phyloP scores from a whole-genome alignment of 2,888 invertebrate species.

The Andrena chrysosceles region DNA sequence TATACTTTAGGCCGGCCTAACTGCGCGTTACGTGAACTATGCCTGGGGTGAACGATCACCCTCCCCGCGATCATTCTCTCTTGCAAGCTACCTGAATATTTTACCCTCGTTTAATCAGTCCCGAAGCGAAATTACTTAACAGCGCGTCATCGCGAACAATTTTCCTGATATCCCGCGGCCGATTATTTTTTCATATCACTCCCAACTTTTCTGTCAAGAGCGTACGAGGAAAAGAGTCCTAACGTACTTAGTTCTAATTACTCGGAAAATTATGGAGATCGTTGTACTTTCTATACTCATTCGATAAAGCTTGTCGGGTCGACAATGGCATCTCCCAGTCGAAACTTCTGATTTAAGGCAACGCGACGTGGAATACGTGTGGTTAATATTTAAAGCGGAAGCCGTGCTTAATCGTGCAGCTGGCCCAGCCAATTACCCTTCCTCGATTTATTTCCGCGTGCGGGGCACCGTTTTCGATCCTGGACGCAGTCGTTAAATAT shows the following conservation, averaged over 20 bases:
- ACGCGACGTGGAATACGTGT: background rate
- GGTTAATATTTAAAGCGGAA: constrained; percentile 43
- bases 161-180: background rate
- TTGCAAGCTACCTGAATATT: background rate
- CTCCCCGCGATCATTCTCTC: background rate
- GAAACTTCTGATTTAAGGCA: constrained; percentile 30
- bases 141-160: background rate
- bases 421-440: constrained; percentile 40
- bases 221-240: background rate
- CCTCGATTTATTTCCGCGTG: constrained; percentile 46
- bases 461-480: background rate
- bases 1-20: background rate
- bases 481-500: constrained; percentile 25
- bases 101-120: background rate
- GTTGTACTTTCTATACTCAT: background rate
- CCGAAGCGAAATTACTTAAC: background rate
- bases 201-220: background rate
- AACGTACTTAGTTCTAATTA: background rate
- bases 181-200: background rate
- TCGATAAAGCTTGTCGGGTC: constrained; percentile 12
- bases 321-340: constrained; percentile 27
- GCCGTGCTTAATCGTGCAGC: constrained; percentile 31
- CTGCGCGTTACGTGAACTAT: background rate
- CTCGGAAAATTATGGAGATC: constrained; percentile 38
- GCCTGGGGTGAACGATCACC: background rate